A percentile compares a stretch with the other conserved stretches of the same genome.
These are phyloP conservation scores for Pteromalus puparum DNA, from an alignment of 1,140 invertebrate genomes.

Conservation along the genomic window DNA sequence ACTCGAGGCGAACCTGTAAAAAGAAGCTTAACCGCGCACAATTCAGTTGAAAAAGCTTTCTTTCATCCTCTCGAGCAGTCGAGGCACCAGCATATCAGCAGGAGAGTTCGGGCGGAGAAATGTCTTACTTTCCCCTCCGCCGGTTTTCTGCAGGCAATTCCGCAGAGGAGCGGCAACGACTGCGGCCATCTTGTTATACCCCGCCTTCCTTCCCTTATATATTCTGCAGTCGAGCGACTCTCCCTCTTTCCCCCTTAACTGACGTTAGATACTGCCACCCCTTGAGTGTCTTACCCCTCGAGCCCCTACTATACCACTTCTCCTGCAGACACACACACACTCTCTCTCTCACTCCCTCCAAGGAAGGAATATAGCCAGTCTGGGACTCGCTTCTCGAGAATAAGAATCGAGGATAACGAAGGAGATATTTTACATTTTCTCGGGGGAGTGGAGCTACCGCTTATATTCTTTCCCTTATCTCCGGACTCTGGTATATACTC, in stretches of 20 bases:
- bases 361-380: not conserved
- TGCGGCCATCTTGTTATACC: slow-evolving; percentile 47
- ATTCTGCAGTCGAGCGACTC: slow-evolving; percentile 5
- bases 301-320: not conserved
- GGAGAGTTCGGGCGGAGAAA: slow-evolving; percentile 18
- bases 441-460: not conserved
- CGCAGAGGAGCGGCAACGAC: no score
- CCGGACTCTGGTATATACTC: not conserved
- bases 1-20: no score
- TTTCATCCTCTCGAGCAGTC: not conserved
- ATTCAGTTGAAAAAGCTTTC: not conserved
- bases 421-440: slow-evolving; percentile 2
- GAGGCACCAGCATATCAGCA: not conserved
- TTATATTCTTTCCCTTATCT: slow-evolving; percentile 27
- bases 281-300: not conserved
- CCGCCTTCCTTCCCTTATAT: slow-evolving; percentile 39
- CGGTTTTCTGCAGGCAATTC: not conserved
- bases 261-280: slow-evolving; percentile 18
- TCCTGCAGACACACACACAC: not conserved
- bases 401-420: slow-evolving; percentile 36
- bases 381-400: slow-evolving; percentile 9
- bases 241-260: slow-evolving; percentile 15
- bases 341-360: not conserved
- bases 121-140: slow-evolving; percentile 47
- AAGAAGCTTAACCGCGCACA: no score